Evolutionary conservation across 2,113 vertebrate species (phyloP).

Genomic region (Gopherus flavomarginatus): DNA sequence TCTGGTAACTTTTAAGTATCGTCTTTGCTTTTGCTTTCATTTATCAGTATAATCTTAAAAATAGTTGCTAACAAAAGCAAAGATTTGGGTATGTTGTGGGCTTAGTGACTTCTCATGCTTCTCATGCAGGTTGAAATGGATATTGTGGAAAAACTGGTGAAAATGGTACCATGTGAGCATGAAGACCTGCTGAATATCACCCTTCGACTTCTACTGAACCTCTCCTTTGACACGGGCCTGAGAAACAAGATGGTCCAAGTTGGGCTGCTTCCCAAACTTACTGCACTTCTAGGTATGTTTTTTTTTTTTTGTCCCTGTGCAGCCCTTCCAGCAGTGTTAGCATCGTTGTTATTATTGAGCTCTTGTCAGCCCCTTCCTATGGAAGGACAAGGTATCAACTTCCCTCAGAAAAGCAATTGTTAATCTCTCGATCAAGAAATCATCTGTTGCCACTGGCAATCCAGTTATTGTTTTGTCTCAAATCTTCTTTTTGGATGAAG

Average conservation of each 20-base stretch:
- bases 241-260: constrained; percentile 94
- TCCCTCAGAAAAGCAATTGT: background rate
- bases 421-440: background rate
- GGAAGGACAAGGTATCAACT: background rate
- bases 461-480: background rate
- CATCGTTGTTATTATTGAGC: background rate
- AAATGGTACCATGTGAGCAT: constrained; percentile 90
- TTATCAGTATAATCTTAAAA: background rate
- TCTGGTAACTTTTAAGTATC: background rate
- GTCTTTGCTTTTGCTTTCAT: background rate
- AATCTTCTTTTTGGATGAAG: background rate
- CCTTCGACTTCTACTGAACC: constrained; percentile 89
- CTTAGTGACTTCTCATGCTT: background rate
- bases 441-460: background rate
- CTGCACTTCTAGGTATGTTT: constrained; percentile 86
- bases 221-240: constrained; percentile 92
- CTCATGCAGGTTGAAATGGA: constrained; percentile 87
- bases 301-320: background rate
- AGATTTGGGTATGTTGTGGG: background rate
- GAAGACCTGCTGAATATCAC: constrained; percentile 90
- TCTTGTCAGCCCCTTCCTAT: background rate
- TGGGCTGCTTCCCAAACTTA: constrained; percentile 91
- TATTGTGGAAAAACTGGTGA: constrained; percentile 90
- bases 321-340: background rate
- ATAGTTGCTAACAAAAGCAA: background rate